phyloP scores from a whole-genome alignment of 2,113 vertebrate species.

The Grammomys dolichurus region DNA sequence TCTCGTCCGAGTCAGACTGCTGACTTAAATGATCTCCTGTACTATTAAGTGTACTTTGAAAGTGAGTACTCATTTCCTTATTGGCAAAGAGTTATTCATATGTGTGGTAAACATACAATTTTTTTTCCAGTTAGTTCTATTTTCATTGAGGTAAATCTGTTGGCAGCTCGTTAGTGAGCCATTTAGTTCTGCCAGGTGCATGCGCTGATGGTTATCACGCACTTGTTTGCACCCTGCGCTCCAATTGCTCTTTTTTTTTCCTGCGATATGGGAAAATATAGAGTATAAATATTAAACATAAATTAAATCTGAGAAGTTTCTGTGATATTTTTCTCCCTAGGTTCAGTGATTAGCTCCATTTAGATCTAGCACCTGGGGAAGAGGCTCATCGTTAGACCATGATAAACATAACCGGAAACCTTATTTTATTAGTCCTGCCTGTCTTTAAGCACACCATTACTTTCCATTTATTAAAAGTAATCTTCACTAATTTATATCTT shows the following conservation, averaged over 20 bases:
- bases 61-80: not conserved
- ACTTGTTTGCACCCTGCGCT: not conserved
- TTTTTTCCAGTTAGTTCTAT: slow-evolving; percentile 23
- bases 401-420: not conserved
- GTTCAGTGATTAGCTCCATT: slow-evolving; percentile 49
- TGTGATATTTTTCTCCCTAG: slow-evolving; percentile 11
- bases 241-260: slow-evolving; percentile 40
- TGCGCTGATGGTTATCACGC: not conserved
- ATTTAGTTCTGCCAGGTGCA: slow-evolving; percentile 26
- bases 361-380: not conserved
- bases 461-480: slow-evolving; percentile 32
- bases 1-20: not conserved
- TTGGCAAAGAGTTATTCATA: not conserved
- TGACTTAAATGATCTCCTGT: not conserved
- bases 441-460: not conserved
- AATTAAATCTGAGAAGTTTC: slow-evolving; percentile 56
- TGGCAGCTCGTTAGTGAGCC: slow-evolving; percentile 26
- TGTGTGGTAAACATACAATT: slow-evolving; percentile 10
- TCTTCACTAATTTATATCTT: not conserved
- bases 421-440: slow-evolving; percentile 52
- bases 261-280: slow-evolving; percentile 49
- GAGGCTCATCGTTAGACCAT: not conserved
- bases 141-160: slow-evolving; percentile 51
- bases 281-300: slow-evolving; percentile 33
- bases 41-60: not conserved